Evolutionary conservation across 1,140 invertebrate species (phyloP).

Genomic region (Hyles vespertilio): DNA sequence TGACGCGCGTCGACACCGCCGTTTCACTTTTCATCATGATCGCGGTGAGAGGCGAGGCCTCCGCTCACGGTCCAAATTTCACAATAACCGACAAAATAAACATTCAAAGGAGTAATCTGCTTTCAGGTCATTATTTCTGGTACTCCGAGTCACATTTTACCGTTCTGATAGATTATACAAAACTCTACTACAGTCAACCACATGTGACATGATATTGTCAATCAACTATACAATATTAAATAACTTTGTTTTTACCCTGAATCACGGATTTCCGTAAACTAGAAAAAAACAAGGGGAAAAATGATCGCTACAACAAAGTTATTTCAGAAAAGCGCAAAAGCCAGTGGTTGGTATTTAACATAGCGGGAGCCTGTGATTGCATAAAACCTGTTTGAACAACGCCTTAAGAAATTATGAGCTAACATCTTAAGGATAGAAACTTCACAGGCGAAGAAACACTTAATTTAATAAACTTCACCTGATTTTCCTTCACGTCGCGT

Average conservation of each 20-base stretch:
- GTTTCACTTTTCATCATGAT: constrained; percentile 73
- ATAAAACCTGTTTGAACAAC: constrained; percentile 35
- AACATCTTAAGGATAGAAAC: constrained; percentile 3
- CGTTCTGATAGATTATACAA: too few relatives aligned
- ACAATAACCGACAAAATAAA: constrained; percentile 55
- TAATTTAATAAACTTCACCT: too few relatives aligned
- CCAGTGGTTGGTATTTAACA: constrained; percentile 39
- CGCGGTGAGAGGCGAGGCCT: constrained; percentile 70
- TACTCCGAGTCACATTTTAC: too few relatives aligned
- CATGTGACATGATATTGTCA: too few relatives aligned
- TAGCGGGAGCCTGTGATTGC: constrained; percentile 21
- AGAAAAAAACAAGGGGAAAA: too few relatives aligned
- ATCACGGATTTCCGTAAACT: too few relatives aligned
- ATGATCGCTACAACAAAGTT: background rate
- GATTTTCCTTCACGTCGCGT: too few relatives aligned
- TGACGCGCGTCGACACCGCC: constrained; percentile 51
- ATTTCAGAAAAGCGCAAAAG: constrained; percentile 27
- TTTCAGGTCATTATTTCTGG: constrained; percentile 1
- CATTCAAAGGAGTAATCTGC: constrained; percentile 30
- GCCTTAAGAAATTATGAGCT: constrained; percentile 19
- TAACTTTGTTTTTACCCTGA: too few relatives aligned
- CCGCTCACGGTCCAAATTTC: constrained; percentile 60
- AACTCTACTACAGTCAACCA: too few relatives aligned
- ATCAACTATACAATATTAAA: too few relatives aligned
- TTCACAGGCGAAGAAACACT: too few relatives aligned